Evolutionary conservation across 92 coral and sea anemone species (phyloP).

Genomic region (Palythoa heliodiscus): DNA sequence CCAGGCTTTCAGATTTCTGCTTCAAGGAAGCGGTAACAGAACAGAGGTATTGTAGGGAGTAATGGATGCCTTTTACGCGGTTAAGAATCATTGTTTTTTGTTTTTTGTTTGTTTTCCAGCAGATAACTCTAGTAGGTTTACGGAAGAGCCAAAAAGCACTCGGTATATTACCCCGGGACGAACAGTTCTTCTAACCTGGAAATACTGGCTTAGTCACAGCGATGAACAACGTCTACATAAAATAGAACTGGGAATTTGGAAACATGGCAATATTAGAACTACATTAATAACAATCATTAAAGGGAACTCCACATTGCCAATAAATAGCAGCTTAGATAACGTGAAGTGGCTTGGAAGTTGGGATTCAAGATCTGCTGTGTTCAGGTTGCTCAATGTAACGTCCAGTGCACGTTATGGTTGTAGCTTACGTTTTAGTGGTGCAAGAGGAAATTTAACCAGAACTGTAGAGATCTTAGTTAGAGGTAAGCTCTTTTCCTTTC

Average conservation of each 20-base stretch:
- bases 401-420: conserved; percentile 11
- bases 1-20: too few relatives aligned
- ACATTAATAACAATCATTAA: conserved; percentile 12
- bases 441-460: background rate
- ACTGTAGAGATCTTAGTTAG: conserved; percentile 15
- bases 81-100: background rate
- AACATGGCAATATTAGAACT: conserved; percentile 26
- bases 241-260: conserved; percentile 32
- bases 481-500: conserved; percentile 1
- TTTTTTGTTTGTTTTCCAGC: background rate
- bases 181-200: conserved; percentile 21
- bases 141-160: background rate
- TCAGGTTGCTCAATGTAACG: conserved; percentile 1
- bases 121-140: conserved; percentile 13
- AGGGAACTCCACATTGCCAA: background rate
- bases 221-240: conserved; percentile 16
- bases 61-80: too few relatives aligned
- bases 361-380: conserved; percentile 28
- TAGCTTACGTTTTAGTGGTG: background rate
- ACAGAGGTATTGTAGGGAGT: too few relatives aligned
- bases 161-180: conserved; percentile 3
- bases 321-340: background rate
- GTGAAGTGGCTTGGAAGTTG: conserved; percentile 32
- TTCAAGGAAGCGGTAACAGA: too few relatives aligned
- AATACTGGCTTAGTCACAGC: background rate